These are phyloP conservation scores for Sylvilagus floridanus DNA, from an alignment of 2,797 vertebrate genomes.

Conservation along the genomic window DNA sequence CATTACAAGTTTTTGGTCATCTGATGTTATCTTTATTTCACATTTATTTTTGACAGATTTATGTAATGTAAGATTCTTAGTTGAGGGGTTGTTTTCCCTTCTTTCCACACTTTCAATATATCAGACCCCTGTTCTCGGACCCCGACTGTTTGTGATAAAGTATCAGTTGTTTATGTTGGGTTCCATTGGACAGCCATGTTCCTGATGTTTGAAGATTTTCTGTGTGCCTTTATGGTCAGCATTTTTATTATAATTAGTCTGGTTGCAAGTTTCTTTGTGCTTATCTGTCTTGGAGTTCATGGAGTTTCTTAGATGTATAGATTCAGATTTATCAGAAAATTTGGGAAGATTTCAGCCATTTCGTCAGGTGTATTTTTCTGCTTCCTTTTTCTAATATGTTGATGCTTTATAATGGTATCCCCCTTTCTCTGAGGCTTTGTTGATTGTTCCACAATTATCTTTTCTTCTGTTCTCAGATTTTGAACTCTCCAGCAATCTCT, in stretches of 20 bases:
- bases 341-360: background rate
- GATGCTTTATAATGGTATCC: background rate
- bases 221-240: background rate
- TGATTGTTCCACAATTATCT: background rate
- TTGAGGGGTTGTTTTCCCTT: background rate
- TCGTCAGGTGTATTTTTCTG: background rate
- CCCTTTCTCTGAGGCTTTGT: background rate
- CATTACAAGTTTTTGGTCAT: background rate
- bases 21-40: background rate
- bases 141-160: background rate
- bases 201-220: background rate
- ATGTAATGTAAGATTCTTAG: background rate
- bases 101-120: background rate
- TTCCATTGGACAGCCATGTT: background rate
- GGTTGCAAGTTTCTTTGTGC: background rate
- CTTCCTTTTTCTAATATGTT: background rate
- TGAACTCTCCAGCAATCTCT: background rate
- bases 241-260: background rate
- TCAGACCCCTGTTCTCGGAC: background rate
- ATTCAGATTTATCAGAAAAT: background rate
- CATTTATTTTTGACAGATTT: background rate
- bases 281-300: background rate
- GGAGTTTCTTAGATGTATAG: background rate
- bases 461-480: background rate
- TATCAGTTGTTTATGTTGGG: background rate